A percentile compares a stretch with the other conserved stretches of the same genome.
phyloP scores from a whole-genome alignment of 2,113 vertebrate species.

The Sphyrna mokarran region DNA sequence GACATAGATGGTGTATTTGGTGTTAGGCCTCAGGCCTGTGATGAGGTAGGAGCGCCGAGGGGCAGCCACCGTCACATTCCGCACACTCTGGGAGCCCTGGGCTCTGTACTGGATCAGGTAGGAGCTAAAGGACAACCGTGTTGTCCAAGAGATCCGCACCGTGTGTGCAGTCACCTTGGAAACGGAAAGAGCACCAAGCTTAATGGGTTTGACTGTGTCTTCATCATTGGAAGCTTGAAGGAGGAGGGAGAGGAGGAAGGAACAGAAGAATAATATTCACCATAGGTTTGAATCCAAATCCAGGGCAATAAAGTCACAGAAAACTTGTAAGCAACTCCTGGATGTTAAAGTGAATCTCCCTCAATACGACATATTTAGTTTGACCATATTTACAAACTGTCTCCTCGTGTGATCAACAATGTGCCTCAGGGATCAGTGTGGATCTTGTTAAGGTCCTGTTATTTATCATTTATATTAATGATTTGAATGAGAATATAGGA shows the following conservation, averaged over 20 bases:
- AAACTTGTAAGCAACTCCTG: no score
- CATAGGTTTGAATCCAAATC: background rate
- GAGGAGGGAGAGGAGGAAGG: background rate
- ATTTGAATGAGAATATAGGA: no score
- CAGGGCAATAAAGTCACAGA: background rate
- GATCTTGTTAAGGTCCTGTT: no score
- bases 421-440: no score
- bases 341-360: no score
- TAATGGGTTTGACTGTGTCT: background rate
- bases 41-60: background rate
- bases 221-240: background rate
- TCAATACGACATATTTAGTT: no score
- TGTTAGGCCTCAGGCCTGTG: background rate
- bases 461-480: no score
- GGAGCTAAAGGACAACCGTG: slow-evolving; percentile 45
- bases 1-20: background rate
- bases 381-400: no score
- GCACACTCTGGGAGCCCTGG: slow-evolving; percentile 12
- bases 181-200: slow-evolving; percentile 41
- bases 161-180: slow-evolving; percentile 39
- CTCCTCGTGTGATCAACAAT: no score
- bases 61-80: background rate
- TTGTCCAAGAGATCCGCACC: slow-evolving; percentile 42
- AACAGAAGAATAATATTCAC: background rate
- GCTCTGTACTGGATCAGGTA: slow-evolving; percentile 49